phyloP scores from a whole-genome alignment of 2,797 vertebrate species.

The Microchirus variegatus region DNA sequence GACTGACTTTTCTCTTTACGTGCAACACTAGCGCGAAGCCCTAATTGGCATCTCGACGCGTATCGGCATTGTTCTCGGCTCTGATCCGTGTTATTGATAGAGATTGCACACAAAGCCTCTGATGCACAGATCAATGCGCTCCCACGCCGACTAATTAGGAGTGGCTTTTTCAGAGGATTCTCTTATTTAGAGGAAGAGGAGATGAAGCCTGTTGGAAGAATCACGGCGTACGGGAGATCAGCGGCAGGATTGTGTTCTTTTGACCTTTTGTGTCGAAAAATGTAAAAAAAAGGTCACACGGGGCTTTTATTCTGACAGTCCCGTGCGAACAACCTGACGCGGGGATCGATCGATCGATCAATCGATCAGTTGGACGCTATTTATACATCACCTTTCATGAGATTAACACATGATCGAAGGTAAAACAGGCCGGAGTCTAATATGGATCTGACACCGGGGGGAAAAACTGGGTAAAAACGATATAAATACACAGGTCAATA shows the following conservation, averaged over 20 bases:
- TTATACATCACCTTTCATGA: too few relatives aligned
- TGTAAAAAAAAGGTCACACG: too few relatives aligned
- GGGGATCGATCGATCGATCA: too few relatives aligned
- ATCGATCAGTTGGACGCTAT: too few relatives aligned
- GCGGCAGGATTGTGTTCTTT: too few relatives aligned
- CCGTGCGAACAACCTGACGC: too few relatives aligned
- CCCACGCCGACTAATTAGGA: conserved; percentile 60
- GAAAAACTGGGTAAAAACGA: too few relatives aligned
- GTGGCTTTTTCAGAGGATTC: conserved; percentile 16
- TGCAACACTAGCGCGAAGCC: conserved; percentile 20
- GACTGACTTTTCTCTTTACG: conserved; percentile 1
- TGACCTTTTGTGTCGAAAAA: conserved; percentile 6
- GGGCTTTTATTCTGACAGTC: too few relatives aligned
- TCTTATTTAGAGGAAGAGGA: background rate
- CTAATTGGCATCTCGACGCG: conserved; percentile 50
- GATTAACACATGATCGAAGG: too few relatives aligned
- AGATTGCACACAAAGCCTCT: conserved; percentile 23
- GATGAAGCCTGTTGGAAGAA: background rate
- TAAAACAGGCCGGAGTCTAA: too few relatives aligned
- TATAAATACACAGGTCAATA: too few relatives aligned
- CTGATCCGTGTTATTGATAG: conserved; percentile 57
- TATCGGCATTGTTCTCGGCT: conserved; percentile 43
- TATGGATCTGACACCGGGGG: too few relatives aligned
- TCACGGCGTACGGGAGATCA: background rate
- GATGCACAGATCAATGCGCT: conserved; percentile 49